Percentiles rank a stretch among this genome's conserved stretches.
These are phyloP conservation scores for Progne subis DNA, from an alignment of 2,113 vertebrate genomes.

Conservation along the genomic window DNA sequence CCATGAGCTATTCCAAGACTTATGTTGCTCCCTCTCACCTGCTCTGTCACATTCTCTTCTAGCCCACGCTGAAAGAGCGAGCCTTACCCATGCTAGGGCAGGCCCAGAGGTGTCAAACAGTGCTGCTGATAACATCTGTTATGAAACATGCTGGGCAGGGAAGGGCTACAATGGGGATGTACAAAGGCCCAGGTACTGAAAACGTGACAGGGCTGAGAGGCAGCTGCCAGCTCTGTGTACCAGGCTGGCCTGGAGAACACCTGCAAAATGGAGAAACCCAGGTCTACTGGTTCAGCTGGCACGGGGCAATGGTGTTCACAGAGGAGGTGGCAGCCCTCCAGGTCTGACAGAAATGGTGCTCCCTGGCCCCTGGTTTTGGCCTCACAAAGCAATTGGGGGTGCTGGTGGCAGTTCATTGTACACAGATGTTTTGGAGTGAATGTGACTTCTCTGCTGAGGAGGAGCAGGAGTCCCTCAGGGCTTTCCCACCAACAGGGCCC, in stretches of 20 bases:
- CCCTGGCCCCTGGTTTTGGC: neutral
- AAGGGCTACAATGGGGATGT: neutral
- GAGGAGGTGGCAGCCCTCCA: neutral
- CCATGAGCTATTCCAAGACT: neutral
- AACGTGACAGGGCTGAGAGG: neutral
- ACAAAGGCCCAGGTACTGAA: neutral
- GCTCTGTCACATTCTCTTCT: neutral
- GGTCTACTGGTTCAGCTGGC: neutral
- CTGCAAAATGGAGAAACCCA: neutral
- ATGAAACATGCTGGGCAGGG: neutral
- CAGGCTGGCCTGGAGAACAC: neutral
- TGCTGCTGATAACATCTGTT: neutral
- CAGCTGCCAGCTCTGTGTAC: neutral
- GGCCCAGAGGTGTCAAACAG: neutral
- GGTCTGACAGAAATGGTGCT: neutral
- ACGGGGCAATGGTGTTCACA: rapidly evolving
- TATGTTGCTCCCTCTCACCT: neutral
- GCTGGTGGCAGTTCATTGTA: neutral
- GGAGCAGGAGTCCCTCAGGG: neutral
- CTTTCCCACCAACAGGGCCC: neutral
- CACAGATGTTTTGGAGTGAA: neutral
- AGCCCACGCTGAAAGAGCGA: neutral
- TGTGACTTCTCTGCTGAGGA: neutral
- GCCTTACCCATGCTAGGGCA: neutral
- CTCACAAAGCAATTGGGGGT: neutral